Base-by-base conservation (phyloP, 1,140 invertebrate species). In the Listronotus bonariensis region DNA sequence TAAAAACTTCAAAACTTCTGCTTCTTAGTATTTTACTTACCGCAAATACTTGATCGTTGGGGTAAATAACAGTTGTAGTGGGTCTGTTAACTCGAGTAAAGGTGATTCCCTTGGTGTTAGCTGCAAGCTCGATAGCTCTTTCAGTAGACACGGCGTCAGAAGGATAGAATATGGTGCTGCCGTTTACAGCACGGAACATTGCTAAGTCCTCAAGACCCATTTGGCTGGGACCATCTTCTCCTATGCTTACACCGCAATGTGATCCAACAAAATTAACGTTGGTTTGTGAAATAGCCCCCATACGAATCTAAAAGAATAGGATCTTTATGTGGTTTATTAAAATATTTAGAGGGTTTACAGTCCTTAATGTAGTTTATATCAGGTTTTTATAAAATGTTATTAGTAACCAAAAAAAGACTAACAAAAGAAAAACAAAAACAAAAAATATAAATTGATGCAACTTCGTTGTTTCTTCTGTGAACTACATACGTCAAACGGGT, bases 181-280 rank as follows among this genome's bases (percentile, higher is more conserved):
- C 90, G 38, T 97, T 96, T 68, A 99, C 88, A 10, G 90, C 79
- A 53, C 97, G 86, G 86, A 99, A 99, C 86, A 99, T 87, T 0
- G 95, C 93, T 40, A 99, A 80, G 80, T 99, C 98, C 82, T 99
- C 98, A 0, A 99, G 82, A 43, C 93, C 98, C 98, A 99, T 99
- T 83, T 99, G 97, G 51, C 93, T 97, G n/a, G 97, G 97, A 6
- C 97, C 97, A 83, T 99, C 97, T 80, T 98, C 96, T 51, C 95
- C 95, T 76, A 93, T 93, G 70, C 94, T 97, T 26, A 98, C 89
- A 57, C 97, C 97, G 79, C 92, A 95, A 81, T 99, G 97, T 8
- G 97, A 98, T 12, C 90, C 91, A 51, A 87, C 92, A 78, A 98
- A 96, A 79, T 99, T 99, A 1, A 96, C 90, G 80, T 99, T 98